Percentiles rank a stretch among this genome's conserved stretches.
Evolutionary conservation across 2,888 invertebrate species (phyloP).

Genomic region (Druceiella hillmani): DNA sequence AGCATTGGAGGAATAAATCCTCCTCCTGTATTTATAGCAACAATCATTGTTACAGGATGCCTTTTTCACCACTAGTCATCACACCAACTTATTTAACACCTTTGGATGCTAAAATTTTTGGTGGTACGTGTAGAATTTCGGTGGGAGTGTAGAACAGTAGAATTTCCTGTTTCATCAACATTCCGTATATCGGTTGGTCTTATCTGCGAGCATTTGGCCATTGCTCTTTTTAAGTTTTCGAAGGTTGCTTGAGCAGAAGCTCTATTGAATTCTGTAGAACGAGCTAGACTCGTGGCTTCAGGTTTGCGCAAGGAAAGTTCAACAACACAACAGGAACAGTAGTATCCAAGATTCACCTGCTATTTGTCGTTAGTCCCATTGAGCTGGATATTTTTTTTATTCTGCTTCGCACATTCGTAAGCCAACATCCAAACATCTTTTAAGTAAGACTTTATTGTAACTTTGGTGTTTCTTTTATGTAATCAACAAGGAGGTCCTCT

Average conservation of each 20-base stretch:
- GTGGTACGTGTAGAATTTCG: constrained; percentile 10
- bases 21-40: constrained; percentile 22
- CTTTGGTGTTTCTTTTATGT: too few species aligned
- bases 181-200: constrained; percentile 13
- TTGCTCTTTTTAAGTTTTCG: constrained; percentile 19
- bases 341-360: too few species aligned
- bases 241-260: constrained; percentile 18
- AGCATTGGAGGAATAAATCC: constrained; percentile 23
- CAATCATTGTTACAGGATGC: constrained; percentile 22
- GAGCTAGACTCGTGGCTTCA: constrained; percentile 22
- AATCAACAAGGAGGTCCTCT: too few species aligned
- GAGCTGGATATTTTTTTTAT: too few species aligned
- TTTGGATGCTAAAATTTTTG: constrained; percentile 13
- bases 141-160: too few species aligned
- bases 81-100: constrained; percentile 14
- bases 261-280: constrained; percentile 23
- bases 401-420: too few species aligned
- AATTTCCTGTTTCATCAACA: constrained; percentile 15
- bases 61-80: constrained; percentile 6
- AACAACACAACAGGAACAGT: too few species aligned
- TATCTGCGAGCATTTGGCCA: constrained; percentile 11
- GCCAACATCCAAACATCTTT: too few species aligned
- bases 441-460: too few species aligned
- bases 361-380: too few species aligned
- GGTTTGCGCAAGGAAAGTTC: too few species aligned